Percentiles rank a stretch among this genome's conserved stretches.
These are phyloP conservation scores for Cephus cinctus DNA, from an alignment of 1,140 invertebrate species.

Conservation along the genomic window DNA sequence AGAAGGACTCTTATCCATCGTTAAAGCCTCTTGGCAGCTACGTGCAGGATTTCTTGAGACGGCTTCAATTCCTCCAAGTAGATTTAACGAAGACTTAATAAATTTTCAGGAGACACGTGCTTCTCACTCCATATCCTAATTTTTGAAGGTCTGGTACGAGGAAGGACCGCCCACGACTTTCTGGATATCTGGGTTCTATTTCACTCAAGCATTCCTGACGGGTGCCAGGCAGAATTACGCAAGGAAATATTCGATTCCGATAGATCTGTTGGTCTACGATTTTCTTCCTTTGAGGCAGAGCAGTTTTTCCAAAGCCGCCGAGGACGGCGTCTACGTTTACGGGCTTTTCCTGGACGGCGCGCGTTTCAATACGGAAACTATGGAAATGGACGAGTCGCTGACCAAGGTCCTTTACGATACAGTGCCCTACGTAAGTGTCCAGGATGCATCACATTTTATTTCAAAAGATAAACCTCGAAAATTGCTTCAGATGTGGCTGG, in stretches of 20 bases:
- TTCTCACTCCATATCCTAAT: too few relatives aligned
- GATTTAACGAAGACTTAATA: too few relatives aligned
- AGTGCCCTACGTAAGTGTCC: conserved; percentile 74
- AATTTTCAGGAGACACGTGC: too few relatives aligned
- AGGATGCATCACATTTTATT: too few relatives aligned
- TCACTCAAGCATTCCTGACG: conserved; percentile 93
- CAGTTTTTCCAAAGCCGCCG: conserved; percentile 59
- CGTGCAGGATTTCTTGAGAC: conserved; percentile 79
- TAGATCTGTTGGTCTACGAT: conserved; percentile 86
- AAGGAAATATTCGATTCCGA: conserved; percentile 85
- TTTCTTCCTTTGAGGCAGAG: conserved; percentile 64
- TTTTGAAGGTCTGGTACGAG: conserved; percentile 81
- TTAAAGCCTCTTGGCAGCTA: conserved; percentile 91
- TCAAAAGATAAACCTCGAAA: too few relatives aligned
- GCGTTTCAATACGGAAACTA: conserved; percentile 70
- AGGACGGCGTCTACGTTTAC: conserved; percentile 81
- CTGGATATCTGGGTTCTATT: conserved; percentile 95
- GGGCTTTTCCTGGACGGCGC: conserved; percentile 89
- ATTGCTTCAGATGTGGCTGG: conserved; percentile 82
- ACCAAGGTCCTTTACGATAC: conserved; percentile 80
- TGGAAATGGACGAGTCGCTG: conserved; percentile 75
- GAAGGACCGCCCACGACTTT: conserved; percentile 78
- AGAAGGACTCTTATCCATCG: conserved; percentile 85
- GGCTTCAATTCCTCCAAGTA: conserved; percentile 81
- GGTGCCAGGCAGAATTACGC: conserved; percentile 93